Conservation (phyloP, 2,113 vertebrate species). For the Lamprologus speciosus region DNA sequence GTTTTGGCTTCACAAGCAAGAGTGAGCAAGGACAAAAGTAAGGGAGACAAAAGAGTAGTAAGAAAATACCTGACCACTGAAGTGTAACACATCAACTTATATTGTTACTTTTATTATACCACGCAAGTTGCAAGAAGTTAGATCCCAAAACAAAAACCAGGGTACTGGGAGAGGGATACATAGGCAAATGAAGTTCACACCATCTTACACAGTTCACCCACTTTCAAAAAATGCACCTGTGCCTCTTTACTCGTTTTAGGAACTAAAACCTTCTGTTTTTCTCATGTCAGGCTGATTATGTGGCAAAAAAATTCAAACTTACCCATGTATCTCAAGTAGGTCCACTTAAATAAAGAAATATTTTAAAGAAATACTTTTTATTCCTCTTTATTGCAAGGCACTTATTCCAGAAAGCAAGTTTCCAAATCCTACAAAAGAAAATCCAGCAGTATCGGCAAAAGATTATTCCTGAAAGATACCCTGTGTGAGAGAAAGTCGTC, state of each 20-base stretch:
- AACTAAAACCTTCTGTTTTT: background rate
- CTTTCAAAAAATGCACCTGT: conserved; percentile 31
- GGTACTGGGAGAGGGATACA: background rate
- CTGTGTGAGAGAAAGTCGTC: conserved; percentile 22
- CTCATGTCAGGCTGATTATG: background rate
- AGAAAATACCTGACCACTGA: conserved; percentile 62
- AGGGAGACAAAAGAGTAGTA: conserved; percentile 48
- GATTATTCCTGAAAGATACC: conserved; percentile 43
- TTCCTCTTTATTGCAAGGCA: conserved; percentile 25
- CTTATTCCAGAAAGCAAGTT: conserved; percentile 53
- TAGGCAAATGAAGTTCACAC: background rate
- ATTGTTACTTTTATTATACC: conserved; percentile 40
- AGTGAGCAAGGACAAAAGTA: conserved; percentile 71
- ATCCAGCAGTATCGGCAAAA: conserved; percentile 48
- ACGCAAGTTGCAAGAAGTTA: background rate
- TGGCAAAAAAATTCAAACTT: conserved; percentile 14
- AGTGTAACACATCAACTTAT: conserved; percentile 60
- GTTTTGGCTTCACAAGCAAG: conserved; percentile 73
- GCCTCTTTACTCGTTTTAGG: background rate
- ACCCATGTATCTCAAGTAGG: conserved; percentile 54
- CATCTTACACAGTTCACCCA: background rate
- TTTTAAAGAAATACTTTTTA: conserved; percentile 34
- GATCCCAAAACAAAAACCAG: background rate
- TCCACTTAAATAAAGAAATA: conserved; percentile 56
- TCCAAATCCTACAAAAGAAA: conserved; percentile 64